A percentile compares a stretch with the other conserved stretches of the same genome.
Evolutionary conservation across 2,888 invertebrate genomes (phyloP).

Genomic region (Phalangium opilio): DNA sequence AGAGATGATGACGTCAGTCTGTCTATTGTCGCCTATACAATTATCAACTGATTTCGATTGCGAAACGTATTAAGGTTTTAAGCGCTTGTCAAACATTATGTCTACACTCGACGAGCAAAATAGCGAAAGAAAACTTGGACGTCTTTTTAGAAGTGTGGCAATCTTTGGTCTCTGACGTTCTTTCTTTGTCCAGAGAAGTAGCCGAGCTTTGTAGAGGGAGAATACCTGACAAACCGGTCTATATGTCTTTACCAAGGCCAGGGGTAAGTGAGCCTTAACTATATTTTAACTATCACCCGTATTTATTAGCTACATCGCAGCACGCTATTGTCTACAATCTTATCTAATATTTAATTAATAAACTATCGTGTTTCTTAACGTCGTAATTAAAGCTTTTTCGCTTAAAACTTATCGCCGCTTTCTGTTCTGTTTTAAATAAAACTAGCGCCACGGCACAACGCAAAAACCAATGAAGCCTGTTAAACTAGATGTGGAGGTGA

Average conservation of each 20-base stretch:
- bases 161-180: slow-evolving; percentile 80
- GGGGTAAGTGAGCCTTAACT: slow-evolving; percentile 46
- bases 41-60: not conserved
- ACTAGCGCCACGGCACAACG: slow-evolving; percentile 88
- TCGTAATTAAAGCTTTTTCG: too few species aligned
- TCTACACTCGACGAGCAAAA: slow-evolving; percentile 79
- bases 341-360: too few species aligned
- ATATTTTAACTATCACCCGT: not conserved
- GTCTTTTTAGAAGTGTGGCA: slow-evolving; percentile 92
- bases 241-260: slow-evolving; percentile 85
- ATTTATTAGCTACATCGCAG: too few species aligned
- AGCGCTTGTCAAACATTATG: slow-evolving; percentile 84
- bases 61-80: slow-evolving; percentile 49
- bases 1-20: slow-evolving; percentile 3
- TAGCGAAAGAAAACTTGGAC: slow-evolving; percentile 73
- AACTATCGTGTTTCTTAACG: not conserved
- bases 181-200: slow-evolving; percentile 73
- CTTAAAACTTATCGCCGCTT: too few species aligned
- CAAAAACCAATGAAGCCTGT: slow-evolving; percentile 81
- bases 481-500: slow-evolving; percentile 65
- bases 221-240: slow-evolving; percentile 57
- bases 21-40: too few species aligned
- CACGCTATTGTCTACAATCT: not conserved
- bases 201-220: slow-evolving; percentile 54
- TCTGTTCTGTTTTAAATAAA: too few species aligned